Percentiles rank a stretch among this genome's conserved stretches.
Conservation (phyloP, 2,113 vertebrate genomes). For the Sturnus vulgaris region DNA sequence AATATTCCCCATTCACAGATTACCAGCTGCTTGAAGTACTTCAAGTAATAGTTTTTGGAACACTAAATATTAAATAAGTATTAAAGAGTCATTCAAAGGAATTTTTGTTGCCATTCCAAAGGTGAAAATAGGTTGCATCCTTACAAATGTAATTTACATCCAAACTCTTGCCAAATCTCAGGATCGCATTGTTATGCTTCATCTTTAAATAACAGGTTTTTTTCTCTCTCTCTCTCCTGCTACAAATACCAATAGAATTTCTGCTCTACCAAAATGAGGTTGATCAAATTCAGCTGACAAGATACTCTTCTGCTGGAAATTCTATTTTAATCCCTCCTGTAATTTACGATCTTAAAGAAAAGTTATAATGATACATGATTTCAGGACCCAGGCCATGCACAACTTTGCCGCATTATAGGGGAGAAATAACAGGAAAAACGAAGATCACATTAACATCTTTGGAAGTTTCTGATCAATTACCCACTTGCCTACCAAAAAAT, state of each 20-base stretch:
- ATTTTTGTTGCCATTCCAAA: background rate
- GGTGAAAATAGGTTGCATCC: background rate
- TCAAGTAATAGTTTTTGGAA: background rate
- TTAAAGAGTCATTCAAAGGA: background rate
- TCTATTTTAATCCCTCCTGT: conserved; percentile 36
- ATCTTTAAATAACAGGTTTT: background rate
- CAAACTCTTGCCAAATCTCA: background rate
- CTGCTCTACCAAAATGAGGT: conserved; percentile 8
- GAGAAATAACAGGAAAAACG: background rate
- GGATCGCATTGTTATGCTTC: background rate
- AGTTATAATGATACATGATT: background rate
- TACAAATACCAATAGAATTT: conserved; percentile 39
- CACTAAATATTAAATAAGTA: background rate
- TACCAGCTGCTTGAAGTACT: background rate
- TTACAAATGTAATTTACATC: background rate
- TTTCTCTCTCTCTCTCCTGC: background rate
- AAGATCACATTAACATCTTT: background rate
- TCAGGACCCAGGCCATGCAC: background rate
- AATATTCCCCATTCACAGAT: background rate
- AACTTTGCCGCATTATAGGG: background rate
- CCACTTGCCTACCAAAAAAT: background rate
- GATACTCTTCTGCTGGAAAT: conserved; percentile 22
- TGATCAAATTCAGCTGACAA: conserved; percentile 46
- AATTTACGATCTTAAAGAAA: conserved; percentile 8
- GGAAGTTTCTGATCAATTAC: background rate